These are phyloP conservation scores for Palloptera scutellata DNA, from an alignment of 2,888 invertebrate species.

Conservation along the genomic window DNA sequence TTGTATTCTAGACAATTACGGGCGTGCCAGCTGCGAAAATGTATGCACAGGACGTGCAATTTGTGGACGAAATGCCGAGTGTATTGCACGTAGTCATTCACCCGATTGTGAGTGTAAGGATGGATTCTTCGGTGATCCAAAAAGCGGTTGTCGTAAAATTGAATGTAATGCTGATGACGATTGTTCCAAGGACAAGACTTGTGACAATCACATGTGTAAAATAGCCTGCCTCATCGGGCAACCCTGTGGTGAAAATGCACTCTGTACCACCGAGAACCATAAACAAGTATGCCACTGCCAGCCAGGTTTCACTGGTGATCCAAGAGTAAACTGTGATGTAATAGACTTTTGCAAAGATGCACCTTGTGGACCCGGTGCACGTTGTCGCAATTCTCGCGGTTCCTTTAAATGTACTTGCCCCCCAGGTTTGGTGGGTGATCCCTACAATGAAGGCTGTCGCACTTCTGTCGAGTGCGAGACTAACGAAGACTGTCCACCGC, in stretches of 20 bases:
- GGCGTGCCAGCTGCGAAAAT: constrained; percentile 79
- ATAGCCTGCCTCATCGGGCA: constrained; percentile 85
- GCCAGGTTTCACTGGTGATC: constrained; percentile 86
- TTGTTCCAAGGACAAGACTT: constrained; percentile 83
- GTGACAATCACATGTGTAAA: constrained; percentile 83
- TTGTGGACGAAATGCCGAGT: constrained; percentile 85
- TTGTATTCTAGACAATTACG: constrained; percentile 73
- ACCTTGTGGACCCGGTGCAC: constrained; percentile 82
- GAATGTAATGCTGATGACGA: constrained; percentile 78
- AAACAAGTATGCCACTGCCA: constrained; percentile 83
- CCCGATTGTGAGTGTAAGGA: constrained; percentile 80
- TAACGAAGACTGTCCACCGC: constrained; percentile 81
- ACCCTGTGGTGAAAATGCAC: constrained; percentile 83
- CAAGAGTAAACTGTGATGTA: constrained; percentile 73
- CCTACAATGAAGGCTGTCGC: constrained; percentile 83
- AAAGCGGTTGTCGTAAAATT: constrained; percentile 80
- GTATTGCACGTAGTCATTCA: constrained; percentile 76
- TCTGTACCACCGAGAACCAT: constrained; percentile 86
- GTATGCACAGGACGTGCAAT: constrained; percentile 76
- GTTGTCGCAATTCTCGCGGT: constrained; percentile 82
- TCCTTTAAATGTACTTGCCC: constrained; percentile 84
- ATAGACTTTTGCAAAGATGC: constrained; percentile 81
- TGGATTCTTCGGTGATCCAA: constrained; percentile 84
- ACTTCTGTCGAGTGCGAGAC: constrained; percentile 82
- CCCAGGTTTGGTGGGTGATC: constrained; percentile 81